Evolutionary conservation across 64 coral and sea anemone species (phyloP).

Genomic region (Montipora cactus): DNA sequence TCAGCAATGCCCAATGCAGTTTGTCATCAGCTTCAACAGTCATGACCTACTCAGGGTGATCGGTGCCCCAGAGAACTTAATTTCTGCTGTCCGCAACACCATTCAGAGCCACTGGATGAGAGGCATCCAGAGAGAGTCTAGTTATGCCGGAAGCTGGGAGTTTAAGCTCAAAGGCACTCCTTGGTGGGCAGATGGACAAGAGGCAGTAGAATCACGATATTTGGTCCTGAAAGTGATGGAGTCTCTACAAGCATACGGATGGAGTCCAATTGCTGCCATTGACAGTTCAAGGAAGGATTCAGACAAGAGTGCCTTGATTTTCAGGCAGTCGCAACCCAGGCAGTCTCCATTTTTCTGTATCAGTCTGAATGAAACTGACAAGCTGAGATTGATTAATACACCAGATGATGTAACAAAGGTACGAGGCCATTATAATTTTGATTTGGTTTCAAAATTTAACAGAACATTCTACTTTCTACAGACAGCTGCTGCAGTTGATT

Average conservation of each 20-base stretch:
- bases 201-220: slow-evolving; percentile 79
- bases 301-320: slow-evolving; percentile 82
- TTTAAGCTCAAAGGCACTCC: slow-evolving; percentile 86
- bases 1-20: not conserved
- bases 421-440: not conserved
- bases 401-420: slow-evolving; percentile 70
- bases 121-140: slow-evolving; percentile 61
- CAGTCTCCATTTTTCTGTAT: slow-evolving; percentile 81
- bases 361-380: slow-evolving; percentile 88
- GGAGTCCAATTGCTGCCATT: slow-evolving; percentile 71
- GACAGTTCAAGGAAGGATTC: slow-evolving; percentile 78
- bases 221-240: slow-evolving; percentile 86
- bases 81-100: slow-evolving; percentile 54
- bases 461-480: no score
- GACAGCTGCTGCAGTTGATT: no score
- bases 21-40: slow-evolving; percentile 76
- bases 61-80: slow-evolving; percentile 50
- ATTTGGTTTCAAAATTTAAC: no score
- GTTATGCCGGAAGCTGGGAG: slow-evolving; percentile 67
- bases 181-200: slow-evolving; percentile 72
- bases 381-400: slow-evolving; percentile 90
- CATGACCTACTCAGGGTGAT: slow-evolving; percentile 78
- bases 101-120: slow-evolving; percentile 69
- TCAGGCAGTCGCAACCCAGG: slow-evolving; percentile 61
- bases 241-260: slow-evolving; percentile 79